These are phyloP conservation scores for Crotalus tigris DNA, from an alignment of 2,113 vertebrate species.

Conservation along the genomic window DNA sequence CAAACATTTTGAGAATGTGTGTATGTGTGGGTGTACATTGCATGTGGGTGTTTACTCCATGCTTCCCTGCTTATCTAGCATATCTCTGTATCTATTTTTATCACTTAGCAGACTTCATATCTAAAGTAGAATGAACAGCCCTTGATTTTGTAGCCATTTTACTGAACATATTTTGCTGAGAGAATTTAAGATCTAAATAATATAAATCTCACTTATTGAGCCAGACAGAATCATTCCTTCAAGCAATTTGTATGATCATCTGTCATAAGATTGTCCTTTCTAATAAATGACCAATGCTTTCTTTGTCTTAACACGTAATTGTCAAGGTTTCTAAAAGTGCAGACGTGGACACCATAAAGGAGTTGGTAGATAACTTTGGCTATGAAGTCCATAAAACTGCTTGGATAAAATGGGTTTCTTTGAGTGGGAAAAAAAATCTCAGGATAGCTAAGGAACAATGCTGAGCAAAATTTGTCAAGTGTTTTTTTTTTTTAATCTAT, in stretches of 20 bases:
- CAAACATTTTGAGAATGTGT: not conserved
- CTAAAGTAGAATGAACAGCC: constrained; percentile 10
- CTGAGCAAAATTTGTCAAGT: not conserved
- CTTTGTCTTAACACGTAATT: constrained; percentile 39
- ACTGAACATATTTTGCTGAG: constrained; percentile 14
- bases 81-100: not conserved
- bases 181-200: constrained; percentile 26
- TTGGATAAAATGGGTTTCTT: constrained; percentile 29
- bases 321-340: not conserved
- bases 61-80: not conserved
- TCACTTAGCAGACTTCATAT: not conserved
- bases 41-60: not conserved
- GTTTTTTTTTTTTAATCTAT: constrained; percentile 23
- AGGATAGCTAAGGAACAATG: not conserved
- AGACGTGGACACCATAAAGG: not conserved
- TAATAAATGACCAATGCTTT: constrained; percentile 46
- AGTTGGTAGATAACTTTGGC: not conserved
- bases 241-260: constrained; percentile 51
- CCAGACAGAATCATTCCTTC: constrained; percentile 38
- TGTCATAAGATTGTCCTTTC: constrained; percentile 38
- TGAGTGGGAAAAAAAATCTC: not conserved
- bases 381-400: not conserved
- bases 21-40: not conserved
- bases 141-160: constrained; percentile 11
- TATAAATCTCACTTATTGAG: constrained; percentile 43